Percentiles rank a stretch among this genome's conserved stretches.
Evolutionary conservation across 2,888 invertebrate genomes (phyloP).

Genomic region (Aporophyla lueneburgensis): DNA sequence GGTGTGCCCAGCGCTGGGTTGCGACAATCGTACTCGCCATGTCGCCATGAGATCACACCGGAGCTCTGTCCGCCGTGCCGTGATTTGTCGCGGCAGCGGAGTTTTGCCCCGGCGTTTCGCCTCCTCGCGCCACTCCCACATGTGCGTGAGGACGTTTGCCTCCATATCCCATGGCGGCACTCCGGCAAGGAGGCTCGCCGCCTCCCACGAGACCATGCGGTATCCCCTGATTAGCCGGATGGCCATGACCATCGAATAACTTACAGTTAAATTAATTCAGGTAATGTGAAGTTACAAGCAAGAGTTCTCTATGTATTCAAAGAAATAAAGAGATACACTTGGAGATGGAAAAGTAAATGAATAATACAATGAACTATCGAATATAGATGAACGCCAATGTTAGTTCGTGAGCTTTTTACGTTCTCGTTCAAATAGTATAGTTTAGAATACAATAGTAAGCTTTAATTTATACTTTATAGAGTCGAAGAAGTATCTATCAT

Average conservation of each 20-base stretch:
- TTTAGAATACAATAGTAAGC: neutral
- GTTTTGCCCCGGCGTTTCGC: too few relatives aligned
- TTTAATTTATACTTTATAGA: neutral
- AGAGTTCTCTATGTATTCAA: conserved; percentile 14
- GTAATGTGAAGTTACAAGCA: neutral
- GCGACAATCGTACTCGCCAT: too few relatives aligned
- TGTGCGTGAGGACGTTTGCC: too few relatives aligned
- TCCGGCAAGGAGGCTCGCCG: too few relatives aligned
- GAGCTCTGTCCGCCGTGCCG: too few relatives aligned
- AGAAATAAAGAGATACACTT: conserved; percentile 38
- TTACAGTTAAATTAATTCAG: neutral
- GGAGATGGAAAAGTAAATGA: conserved; percentile 38
- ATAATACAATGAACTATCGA: conserved; percentile 46
- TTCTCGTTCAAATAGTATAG: conserved; percentile 5
- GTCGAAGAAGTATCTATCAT: neutral
- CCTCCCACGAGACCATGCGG: too few relatives aligned
- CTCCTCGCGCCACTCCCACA: too few relatives aligned
- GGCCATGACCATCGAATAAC: neutral
- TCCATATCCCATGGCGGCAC: too few relatives aligned
- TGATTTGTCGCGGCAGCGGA: too few relatives aligned
- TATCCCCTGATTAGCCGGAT: too few relatives aligned
- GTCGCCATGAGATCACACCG: too few relatives aligned
- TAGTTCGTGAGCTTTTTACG: conserved; percentile 33
- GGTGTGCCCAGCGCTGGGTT: too few relatives aligned
- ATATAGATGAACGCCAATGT: conserved; percentile 42